Evolutionary conservation across 2,888 invertebrate genomes (phyloP), one percentile per base, ranked within the genome.

Genomic region (Phyllotreta cruciferae): DNA sequence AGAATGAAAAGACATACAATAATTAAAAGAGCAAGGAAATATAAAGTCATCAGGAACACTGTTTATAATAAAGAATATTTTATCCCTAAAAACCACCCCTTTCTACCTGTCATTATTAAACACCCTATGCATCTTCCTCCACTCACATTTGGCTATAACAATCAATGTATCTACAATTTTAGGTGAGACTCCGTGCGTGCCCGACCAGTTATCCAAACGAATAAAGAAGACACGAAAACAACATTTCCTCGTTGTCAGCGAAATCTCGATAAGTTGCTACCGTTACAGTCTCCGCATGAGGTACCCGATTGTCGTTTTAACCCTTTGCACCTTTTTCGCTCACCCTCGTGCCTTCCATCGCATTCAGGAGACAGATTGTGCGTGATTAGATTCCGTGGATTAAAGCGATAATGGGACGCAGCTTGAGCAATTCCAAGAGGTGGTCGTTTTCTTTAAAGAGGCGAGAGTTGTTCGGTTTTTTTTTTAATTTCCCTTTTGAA

Each of bases 401-500:
- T 76, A 75, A 73, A 72, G 73, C 75, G 75, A 75, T 76, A 77
- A 76, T 76, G 74, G 75, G 73, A 74, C 75, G 74, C 77, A 75
- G 75, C 75, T 77, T 76, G 75, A 70, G 66, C 64, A 64, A 62
- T 69, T 71, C 75, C 73, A 72, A 70, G 71, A 76, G 76, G 76
- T 76, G 75, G 76, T 74, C 72, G 65, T 66, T 50, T 69, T 67
- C 69, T 73, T 71, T 70, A 49, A 50, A 58, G 36, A 39, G 47
- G 38, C 50, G 60, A 64, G 68, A 60, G 68, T 49, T 70, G 72
- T 73, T 73, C 73, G 70, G 71, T 75, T 74, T 74, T 70, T 75
- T 74, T 69, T 67, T 70, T 66, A n/a, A 68, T 67, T 66, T 67
- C 54, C 41, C 39, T 60, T 67, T 58, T 47, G 55, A 49, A 34